Conservation (phyloP, 2,113 vertebrate genomes). For the Chauna torquata region DNA sequence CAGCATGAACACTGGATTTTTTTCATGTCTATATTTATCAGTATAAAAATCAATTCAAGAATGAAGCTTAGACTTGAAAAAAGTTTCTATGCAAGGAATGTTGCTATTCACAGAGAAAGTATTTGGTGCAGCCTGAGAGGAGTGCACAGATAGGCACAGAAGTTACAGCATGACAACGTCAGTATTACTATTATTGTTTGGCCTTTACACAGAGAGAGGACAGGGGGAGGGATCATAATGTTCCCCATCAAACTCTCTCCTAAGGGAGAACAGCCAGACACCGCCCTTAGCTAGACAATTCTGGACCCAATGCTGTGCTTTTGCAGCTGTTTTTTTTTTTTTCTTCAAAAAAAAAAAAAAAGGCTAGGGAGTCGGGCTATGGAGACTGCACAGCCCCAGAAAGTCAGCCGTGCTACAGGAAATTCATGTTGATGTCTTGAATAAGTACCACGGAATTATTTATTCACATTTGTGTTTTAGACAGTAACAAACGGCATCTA, state of each 20-base stretch:
- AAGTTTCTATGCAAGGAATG: slow-evolving; percentile 17
- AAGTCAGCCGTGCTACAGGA: background rate
- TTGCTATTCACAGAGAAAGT: slow-evolving; percentile 10
- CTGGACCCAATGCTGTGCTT: background rate
- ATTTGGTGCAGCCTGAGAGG: background rate
- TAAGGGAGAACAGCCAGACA: slow-evolving; percentile 36
- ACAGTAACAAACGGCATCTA: background rate
- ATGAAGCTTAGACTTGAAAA: background rate
- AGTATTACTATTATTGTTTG: slow-evolving; percentile 35
- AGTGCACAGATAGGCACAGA: background rate
- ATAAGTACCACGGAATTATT: slow-evolving; percentile 8
- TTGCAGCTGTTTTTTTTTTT: background rate
- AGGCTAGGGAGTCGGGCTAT: background rate
- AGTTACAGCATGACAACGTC: background rate
- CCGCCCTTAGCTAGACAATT: slow-evolving; percentile 1
- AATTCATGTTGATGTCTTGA: background rate
- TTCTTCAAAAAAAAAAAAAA: too few species aligned
- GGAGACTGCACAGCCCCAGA: fast-evolving
- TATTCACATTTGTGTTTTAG: background rate
- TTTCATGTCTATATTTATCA: background rate
- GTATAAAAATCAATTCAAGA: slow-evolving; percentile 19
- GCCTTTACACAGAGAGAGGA: background rate
- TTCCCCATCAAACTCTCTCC: slow-evolving; percentile 42
- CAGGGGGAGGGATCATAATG: slow-evolving; percentile 17
- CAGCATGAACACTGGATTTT: background rate